Conservation (phyloP, 2,888 invertebrate species). For the Coronaproctus castanopsis region DNA sequence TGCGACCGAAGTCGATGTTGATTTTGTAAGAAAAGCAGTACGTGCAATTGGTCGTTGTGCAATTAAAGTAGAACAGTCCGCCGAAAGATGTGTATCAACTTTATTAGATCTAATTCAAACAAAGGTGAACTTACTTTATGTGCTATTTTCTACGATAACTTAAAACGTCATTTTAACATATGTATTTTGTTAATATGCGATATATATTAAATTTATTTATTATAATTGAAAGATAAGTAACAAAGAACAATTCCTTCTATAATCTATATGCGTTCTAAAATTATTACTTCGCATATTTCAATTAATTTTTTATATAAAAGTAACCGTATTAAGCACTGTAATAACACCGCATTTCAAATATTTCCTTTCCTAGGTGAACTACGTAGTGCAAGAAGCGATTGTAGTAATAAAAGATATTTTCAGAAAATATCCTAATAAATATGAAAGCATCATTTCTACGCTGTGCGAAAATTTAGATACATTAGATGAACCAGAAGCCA, state of each 20-base stretch:
- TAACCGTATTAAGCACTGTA: too few species aligned
- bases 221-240: too few species aligned
- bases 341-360: neutral
- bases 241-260: too few species aligned
- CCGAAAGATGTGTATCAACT: conserved; percentile 94
- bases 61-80: conserved; percentile 93
- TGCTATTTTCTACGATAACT: too few species aligned
- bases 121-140: conserved; percentile 44
- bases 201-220: too few species aligned
- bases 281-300: too few species aligned
- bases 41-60: conserved; percentile 96
- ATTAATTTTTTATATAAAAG: too few species aligned
- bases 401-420: conserved; percentile 98
- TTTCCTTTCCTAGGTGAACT: conserved; percentile 47
- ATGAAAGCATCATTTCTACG: conserved; percentile 97
- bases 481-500: conserved; percentile 91
- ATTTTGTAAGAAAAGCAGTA: conserved; percentile 97
- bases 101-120: conserved; percentile 94
- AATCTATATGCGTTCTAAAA: too few species aligned
- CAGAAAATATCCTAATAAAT: conserved; percentile 96
- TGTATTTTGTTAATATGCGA: too few species aligned
- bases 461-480: conserved; percentile 97
- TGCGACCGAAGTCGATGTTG: conserved; percentile 97
- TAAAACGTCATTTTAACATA: too few species aligned
- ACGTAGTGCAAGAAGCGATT: conserved; percentile 98